Percentiles rank a stretch among this genome's conserved stretches.
Evolutionary conservation across 2,113 vertebrate species (phyloP).

Genomic region (Ailurus styani): DNA sequence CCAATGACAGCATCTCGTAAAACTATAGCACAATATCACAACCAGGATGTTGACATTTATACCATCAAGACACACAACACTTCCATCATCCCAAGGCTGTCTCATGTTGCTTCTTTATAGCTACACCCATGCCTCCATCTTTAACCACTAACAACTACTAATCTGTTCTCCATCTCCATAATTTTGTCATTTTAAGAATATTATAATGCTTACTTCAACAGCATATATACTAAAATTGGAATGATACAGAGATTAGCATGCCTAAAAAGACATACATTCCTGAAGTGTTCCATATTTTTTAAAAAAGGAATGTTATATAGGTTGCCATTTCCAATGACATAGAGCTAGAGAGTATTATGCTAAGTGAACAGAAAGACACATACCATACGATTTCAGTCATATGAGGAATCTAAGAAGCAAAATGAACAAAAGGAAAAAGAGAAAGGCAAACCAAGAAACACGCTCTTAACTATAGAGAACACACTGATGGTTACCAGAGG

Average conservation of each 20-base stretch:
- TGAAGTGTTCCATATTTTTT: not conserved
- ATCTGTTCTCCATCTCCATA: not conserved
- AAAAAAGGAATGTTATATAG: not conserved
- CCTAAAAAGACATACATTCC: not conserved
- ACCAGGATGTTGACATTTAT: not conserved
- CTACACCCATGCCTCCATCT: not conserved
- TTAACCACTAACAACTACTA: not conserved
- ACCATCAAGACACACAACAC: not conserved
- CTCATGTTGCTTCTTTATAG: not conserved
- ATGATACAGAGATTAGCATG: not conserved
- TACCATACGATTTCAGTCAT: not conserved
- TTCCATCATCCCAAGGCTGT: not conserved
- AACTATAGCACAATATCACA: not conserved
- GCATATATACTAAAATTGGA: not conserved
- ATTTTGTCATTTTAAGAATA: not conserved
- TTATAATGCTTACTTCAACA: not conserved
- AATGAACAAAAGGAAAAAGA: not conserved
- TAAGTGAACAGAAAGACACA: not conserved
- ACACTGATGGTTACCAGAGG: not conserved
- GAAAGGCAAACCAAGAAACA: not conserved
- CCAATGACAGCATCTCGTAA: not conserved
- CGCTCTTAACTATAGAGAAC: not conserved
- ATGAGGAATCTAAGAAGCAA: not conserved
- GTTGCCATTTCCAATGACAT: not conserved
- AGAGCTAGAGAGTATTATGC: not conserved